Evolutionary conservation across 2,797 vertebrate genomes (phyloP).

Genomic region (Brotula barbata): DNA sequence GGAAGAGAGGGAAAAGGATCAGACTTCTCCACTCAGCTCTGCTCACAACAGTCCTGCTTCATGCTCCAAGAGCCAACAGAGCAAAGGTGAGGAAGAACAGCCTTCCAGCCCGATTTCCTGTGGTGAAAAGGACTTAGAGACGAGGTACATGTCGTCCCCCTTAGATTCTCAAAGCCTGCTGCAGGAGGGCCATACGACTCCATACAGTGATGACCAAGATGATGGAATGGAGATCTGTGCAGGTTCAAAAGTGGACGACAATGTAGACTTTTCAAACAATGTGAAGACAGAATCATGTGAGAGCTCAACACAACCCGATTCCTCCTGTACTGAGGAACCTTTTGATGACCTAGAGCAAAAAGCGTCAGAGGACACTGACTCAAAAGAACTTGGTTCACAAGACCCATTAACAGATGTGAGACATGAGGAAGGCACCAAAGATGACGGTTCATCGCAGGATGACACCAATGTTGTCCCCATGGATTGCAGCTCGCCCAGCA

Average conservation of each 20-base stretch:
- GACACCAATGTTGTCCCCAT: conserved; percentile 87
- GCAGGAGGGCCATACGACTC: conserved; percentile 45
- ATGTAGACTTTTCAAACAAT: conserved; percentile 38
- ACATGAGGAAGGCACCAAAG: conserved; percentile 26
- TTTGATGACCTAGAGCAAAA: conserved; percentile 35
- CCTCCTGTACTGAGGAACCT: conserved; percentile 15
- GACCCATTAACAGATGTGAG: conserved; percentile 11
- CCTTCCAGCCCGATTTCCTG: conserved; percentile 29
- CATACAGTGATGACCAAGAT: conserved; percentile 27
- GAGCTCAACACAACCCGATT: conserved; percentile 11
- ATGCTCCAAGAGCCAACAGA: conserved; percentile 16
- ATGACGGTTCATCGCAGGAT: conserved; percentile 71
- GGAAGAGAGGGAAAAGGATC: conserved; percentile 10
- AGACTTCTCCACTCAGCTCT: conserved; percentile 24
- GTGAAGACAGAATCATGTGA: conserved; percentile 18
- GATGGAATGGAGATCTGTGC: conserved; percentile 46
- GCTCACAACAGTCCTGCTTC: conserved; percentile 48
- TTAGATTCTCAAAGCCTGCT: conserved; percentile 19
- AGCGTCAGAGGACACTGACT: neutral
- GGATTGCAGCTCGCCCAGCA: conserved; percentile 89
- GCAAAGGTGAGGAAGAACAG: conserved; percentile 36
- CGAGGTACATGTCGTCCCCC: neutral
- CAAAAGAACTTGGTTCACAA: conserved; percentile 1
- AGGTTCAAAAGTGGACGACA: conserved; percentile 18
- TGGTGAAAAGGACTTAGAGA: conserved; percentile 21